Percentiles rank a stretch among this genome's conserved stretches.
phyloP scores from a whole-genome alignment of 2,113 vertebrate species.

The Platichthys flesus region DNA sequence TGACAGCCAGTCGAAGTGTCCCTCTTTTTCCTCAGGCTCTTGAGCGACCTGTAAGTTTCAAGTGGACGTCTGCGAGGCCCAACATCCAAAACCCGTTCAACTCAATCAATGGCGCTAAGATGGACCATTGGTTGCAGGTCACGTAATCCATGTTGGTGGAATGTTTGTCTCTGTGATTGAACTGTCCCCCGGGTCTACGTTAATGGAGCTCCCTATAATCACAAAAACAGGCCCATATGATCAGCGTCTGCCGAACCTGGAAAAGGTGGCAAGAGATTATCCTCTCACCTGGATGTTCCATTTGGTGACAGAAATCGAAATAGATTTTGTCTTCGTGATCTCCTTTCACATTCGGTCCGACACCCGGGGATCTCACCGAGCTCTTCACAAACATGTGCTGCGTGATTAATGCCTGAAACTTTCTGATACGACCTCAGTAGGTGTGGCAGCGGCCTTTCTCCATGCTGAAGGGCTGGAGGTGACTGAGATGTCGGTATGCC shows the following conservation, averaged over 20 bases:
- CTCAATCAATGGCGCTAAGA: conserved; percentile 70
- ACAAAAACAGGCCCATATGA: conserved; percentile 54
- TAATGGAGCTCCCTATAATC: conserved; percentile 75
- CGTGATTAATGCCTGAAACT: conserved; percentile 11
- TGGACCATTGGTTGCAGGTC: conserved; percentile 66
- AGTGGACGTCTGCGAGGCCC: conserved; percentile 28
- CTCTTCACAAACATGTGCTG: conserved; percentile 10
- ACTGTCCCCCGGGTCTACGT: conserved; percentile 48
- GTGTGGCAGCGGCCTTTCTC: neutral
- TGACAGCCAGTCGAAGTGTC: conserved; percentile 2
- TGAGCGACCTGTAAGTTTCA: conserved; percentile 21
- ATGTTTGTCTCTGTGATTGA: conserved; percentile 76
- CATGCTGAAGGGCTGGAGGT: no score
- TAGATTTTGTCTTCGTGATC: conserved; percentile 67
- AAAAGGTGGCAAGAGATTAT: conserved; percentile 53
- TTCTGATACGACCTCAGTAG: neutral
- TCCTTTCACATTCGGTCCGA: conserved; percentile 33
- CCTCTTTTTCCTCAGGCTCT: neutral
- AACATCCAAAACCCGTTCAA: conserved; percentile 61
- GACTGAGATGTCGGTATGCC: no score
- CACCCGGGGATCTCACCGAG: conserved; percentile 10
- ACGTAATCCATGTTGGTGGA: conserved; percentile 69
- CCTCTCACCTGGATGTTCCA: conserved; percentile 45
- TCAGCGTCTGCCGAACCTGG: conserved; percentile 39
- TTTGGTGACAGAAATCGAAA: conserved; percentile 61